Percentiles rank a stretch among this genome's conserved stretches.
These are phyloP conservation scores for Apostichopus parvimensis DNA, from an alignment of 35 echinoderm and acorn worm genomes.

Conservation along the genomic window DNA sequence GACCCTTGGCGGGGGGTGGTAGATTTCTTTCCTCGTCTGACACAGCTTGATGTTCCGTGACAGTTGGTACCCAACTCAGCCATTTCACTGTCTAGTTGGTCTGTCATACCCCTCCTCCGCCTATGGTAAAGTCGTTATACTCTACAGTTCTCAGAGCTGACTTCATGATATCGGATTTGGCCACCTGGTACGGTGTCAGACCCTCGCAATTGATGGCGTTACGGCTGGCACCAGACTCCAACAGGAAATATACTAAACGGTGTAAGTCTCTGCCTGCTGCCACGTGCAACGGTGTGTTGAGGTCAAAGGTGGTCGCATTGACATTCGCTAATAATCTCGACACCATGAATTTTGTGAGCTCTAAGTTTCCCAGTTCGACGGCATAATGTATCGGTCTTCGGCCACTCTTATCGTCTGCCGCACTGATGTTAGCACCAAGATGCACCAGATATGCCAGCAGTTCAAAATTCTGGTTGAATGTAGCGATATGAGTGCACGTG, in stretches of 20 bases:
- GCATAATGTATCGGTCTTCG: constrained; percentile 83
- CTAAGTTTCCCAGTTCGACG: constrained; percentile 67
- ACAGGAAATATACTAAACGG: constrained; percentile 54
- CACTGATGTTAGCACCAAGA: constrained; percentile 76
- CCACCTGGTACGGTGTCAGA: constrained; percentile 55
- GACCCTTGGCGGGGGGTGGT: no score
- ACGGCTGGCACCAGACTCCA: constrained; percentile 63
- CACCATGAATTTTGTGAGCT: constrained; percentile 68
- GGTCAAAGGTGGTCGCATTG: constrained; percentile 82
- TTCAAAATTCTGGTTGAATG: constrained; percentile 27
- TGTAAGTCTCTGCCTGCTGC: constrained; percentile 68
- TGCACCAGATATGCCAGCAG: constrained; percentile 64
- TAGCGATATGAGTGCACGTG: constrained; percentile 86
- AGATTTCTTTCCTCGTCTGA: no score
- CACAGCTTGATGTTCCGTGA: no score
- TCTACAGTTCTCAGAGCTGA: neutral
- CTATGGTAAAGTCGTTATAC: constrained; percentile 29
- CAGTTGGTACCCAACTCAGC: no score
- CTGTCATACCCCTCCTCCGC: neutral
- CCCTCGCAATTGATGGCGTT: constrained; percentile 80
- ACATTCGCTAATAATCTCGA: constrained; percentile 60
- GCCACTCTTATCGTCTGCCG: constrained; percentile 89
- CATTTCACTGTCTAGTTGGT: neutral
- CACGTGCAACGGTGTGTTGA: constrained; percentile 86
- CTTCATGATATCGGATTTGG: constrained; percentile 17